Evolutionary conservation across 2,888 invertebrate species (phyloP).

Genomic region (Campoletis raptor): DNA sequence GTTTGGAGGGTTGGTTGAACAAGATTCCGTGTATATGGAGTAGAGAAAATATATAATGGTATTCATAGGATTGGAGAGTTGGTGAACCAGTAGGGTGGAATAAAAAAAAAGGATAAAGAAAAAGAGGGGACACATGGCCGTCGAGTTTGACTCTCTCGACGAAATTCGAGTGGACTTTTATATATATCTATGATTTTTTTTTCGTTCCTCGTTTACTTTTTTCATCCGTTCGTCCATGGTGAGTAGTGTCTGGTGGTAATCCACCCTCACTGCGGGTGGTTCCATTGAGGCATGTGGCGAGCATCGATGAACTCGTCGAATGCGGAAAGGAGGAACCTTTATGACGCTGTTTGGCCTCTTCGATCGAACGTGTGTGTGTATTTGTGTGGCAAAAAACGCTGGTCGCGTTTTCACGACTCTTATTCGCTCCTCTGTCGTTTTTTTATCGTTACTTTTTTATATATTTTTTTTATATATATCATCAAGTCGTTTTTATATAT

Average conservation of each 20-base stretch:
- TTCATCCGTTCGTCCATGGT: constrained; percentile 57
- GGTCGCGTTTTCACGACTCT: constrained; percentile 65
- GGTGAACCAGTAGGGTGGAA: constrained; percentile 53
- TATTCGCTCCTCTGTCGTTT: constrained; percentile 11
- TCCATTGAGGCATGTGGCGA: constrained; percentile 74
- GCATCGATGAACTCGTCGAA: constrained; percentile 65
- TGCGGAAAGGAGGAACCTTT: constrained; percentile 77
- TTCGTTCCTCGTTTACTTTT: constrained; percentile 49
- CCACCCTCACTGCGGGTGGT: constrained; percentile 74
- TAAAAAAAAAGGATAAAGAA: constrained; percentile 41
- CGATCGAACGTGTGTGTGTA: constrained; percentile 74
- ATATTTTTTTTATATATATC: constrained; percentile 31
- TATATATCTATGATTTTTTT: constrained; percentile 68
- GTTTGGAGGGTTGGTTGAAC: constrained; percentile 56
- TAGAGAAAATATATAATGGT: constrained; percentile 70
- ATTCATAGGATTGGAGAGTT: constrained; percentile 76
- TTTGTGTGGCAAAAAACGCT: constrained; percentile 38
- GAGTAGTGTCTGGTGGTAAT: constrained; percentile 70
- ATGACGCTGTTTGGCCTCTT: constrained; percentile 80
- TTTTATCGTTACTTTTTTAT: too few species aligned
- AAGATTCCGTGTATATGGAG: constrained; percentile 35
- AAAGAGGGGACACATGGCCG: constrained; percentile 70
- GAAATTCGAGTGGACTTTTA: constrained; percentile 80
- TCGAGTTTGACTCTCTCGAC: constrained; percentile 75
- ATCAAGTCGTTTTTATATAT: constrained; percentile 41